These are phyloP conservation scores for Symphodus melops DNA, from an alignment of 2,113 vertebrate species.

Conservation along the genomic window DNA sequence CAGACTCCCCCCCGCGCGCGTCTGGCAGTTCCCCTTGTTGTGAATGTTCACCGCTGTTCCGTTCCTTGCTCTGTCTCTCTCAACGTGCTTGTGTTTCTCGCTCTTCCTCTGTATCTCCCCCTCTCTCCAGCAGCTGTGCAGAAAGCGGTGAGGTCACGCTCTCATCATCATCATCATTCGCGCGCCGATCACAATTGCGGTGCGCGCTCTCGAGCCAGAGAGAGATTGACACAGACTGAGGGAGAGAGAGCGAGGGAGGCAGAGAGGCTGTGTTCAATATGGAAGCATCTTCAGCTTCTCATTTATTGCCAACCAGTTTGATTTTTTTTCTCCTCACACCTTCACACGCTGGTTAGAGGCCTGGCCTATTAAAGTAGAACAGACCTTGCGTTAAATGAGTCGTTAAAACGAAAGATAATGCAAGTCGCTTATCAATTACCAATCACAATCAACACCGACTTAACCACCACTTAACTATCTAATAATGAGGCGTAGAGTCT, in stretches of 20 bases:
- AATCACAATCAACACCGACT: background rate
- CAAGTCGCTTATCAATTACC: background rate
- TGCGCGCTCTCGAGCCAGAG: constrained; percentile 60
- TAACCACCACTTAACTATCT: no score
- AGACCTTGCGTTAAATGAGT: background rate
- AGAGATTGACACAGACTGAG: constrained; percentile 33
- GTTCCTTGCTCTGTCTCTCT: background rate
- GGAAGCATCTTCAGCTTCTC: constrained; percentile 3
- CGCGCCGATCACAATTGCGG: constrained; percentile 62
- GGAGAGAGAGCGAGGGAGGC: background rate
- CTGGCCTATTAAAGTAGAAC: background rate
- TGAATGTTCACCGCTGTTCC: constrained; percentile 34
- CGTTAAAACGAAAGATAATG: background rate
- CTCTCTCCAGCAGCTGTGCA: constrained; percentile 77
- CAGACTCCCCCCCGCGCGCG: constrained; percentile 41
- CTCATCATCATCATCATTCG: constrained; percentile 75
- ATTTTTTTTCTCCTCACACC: constrained; percentile 41
- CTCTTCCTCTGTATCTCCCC: constrained; percentile 21
- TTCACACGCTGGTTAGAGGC: background rate
- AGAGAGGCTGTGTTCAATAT: constrained; percentile 4
- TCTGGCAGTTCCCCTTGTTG: constrained; percentile 40
- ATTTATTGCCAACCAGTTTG: constrained; percentile 11
- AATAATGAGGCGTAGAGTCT: no score
- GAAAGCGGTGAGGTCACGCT: constrained; percentile 83
- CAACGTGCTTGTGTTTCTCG: constrained; percentile 4